A percentile compares a stretch with the other conserved stretches of the same genome.
Conservation (phyloP, 1,140 invertebrate species). For the Magallana angulata region DNA sequence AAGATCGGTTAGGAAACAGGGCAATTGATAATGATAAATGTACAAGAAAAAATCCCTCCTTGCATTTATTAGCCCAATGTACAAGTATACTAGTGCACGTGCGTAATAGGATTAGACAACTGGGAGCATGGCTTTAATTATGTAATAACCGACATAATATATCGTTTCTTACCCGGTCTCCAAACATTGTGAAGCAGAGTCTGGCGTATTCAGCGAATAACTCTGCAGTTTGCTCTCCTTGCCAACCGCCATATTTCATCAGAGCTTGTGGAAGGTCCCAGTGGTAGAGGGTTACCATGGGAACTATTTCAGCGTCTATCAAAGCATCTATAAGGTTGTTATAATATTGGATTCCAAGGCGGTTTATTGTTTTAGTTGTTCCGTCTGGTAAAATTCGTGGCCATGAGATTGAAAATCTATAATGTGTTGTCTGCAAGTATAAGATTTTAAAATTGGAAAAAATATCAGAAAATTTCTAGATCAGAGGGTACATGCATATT, state of each 20-base stretch:
- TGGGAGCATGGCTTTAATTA: too few relatives aligned
- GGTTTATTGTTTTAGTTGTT: constrained; percentile 57
- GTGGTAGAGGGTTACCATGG: constrained; percentile 82
- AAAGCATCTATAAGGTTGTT: constrained; percentile 72
- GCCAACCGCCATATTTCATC: constrained; percentile 80
- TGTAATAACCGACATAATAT: too few relatives aligned
- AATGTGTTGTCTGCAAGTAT: constrained; percentile 68
- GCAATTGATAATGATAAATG: too few relatives aligned
- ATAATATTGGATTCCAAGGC: constrained; percentile 70
- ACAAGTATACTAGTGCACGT: too few relatives aligned
- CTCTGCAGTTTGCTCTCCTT: constrained; percentile 80
- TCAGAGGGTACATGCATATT: too few relatives aligned
- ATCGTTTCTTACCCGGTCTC: constrained; percentile 68
- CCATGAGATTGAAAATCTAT: constrained; percentile 76
- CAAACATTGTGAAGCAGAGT: constrained; percentile 77
- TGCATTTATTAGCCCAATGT: too few relatives aligned
- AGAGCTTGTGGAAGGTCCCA: constrained; percentile 80
- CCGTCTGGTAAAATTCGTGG: constrained; percentile 71
- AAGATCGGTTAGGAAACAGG: too few relatives aligned
- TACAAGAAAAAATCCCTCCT: too few relatives aligned
- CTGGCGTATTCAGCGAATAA: constrained; percentile 81
- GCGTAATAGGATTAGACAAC: too few relatives aligned
- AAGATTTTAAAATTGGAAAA: not conserved
- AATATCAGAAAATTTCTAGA: too few relatives aligned
- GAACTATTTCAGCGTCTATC: constrained; percentile 66